Percentiles rank a stretch among this genome's conserved stretches.
Evolutionary conservation across 2,888 invertebrate species (phyloP).

Genomic region (Hesperia comma): DNA sequence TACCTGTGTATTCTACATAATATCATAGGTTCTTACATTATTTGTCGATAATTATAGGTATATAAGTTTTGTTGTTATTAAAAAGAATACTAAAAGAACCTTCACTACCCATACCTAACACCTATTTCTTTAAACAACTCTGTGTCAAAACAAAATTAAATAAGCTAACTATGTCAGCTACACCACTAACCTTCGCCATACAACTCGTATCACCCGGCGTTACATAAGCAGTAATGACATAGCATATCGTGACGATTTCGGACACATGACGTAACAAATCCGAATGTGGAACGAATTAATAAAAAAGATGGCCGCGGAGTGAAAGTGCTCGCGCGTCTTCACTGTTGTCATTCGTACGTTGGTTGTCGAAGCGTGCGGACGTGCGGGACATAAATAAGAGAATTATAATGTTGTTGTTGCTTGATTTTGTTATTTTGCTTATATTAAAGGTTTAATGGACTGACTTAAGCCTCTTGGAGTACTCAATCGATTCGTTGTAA

Average conservation of each 20-base stretch:
- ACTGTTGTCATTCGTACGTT: conserved; percentile 52
- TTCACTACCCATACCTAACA: no score
- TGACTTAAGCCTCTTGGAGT: no score
- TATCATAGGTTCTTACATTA: no score
- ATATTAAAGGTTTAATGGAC: no score
- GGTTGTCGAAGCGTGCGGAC: conserved; percentile 50
- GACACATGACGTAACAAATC: conserved; percentile 73
- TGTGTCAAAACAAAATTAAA: background rate
- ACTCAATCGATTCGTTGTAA: no score
- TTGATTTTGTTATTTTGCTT: no score
- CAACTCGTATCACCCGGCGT: conserved; percentile 29
- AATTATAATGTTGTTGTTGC: background rate
- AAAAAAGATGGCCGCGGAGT: conserved; percentile 70
- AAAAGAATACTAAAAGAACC: no score
- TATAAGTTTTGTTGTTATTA: no score
- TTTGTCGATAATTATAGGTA: no score
- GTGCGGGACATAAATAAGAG: conserved; percentile 35
- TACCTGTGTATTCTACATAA: no score
- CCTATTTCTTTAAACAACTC: no score
- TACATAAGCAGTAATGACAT: conserved; percentile 49
- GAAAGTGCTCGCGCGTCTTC: conserved; percentile 54
- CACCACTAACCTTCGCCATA: conserved; percentile 31
- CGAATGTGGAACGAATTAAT: conserved; percentile 78
- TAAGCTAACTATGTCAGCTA: conserved; percentile 24
- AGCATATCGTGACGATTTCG: conserved; percentile 50